These are phyloP conservation scores for Deilephila porcellus DNA, from an alignment of 2,888 invertebrate species.

Conservation along the genomic window DNA sequence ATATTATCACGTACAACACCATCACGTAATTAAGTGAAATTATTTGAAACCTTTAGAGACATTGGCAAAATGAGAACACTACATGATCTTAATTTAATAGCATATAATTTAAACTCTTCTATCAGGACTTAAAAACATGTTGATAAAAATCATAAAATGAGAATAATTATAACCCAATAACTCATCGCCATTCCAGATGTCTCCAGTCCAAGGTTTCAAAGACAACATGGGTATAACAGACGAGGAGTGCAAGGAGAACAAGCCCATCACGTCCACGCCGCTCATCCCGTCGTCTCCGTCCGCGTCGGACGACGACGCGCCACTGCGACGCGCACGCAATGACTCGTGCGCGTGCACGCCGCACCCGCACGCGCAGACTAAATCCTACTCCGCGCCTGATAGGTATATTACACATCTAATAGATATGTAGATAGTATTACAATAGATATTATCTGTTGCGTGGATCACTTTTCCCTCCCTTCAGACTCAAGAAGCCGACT, in stretches of 20 bases:
- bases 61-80: too few species aligned
- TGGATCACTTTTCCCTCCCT: neutral
- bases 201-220: conserved; percentile 60
- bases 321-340: conserved; percentile 64
- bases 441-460: too few species aligned
- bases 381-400: conserved; percentile 59
- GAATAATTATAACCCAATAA: neutral
- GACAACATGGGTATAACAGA: conserved; percentile 73
- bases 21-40: too few species aligned
- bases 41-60: too few species aligned
- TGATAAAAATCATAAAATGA: neutral
- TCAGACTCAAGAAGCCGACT: too few species aligned
- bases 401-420: conserved; percentile 43
- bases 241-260: conserved; percentile 82
- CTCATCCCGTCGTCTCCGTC: conserved; percentile 57
- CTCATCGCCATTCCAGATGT: neutral
- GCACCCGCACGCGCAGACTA: conserved; percentile 47
- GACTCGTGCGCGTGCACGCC: conserved; percentile 58
- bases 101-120: too few species aligned
- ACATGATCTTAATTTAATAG: too few species aligned
- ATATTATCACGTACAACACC: too few species aligned
- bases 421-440: too few species aligned
- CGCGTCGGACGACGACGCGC: conserved; percentile 69
- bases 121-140: too few species aligned
- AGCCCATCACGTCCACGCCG: conserved; percentile 79